Evolutionary conservation across 2,113 vertebrate genomes (phyloP), one percentile per base, ranked within the genome.

Genomic region (Pseudolaguvia tuberculata): DNA sequence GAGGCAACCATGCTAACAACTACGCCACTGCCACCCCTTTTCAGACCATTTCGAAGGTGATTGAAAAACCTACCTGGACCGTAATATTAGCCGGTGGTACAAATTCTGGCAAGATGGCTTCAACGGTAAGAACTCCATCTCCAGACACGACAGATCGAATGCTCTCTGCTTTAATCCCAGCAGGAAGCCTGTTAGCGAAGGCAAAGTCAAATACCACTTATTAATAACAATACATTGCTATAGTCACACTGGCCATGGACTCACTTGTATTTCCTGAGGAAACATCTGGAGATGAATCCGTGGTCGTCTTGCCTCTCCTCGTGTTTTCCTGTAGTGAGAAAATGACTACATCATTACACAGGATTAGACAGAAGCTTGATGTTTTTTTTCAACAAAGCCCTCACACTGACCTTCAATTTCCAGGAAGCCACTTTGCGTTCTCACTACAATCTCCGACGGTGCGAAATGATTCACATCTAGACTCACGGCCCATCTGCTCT

Each of bases 261-360:
- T 35, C 81, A 92, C 91, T 87, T 90, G 86, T 92, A 92, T 76
- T 90, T 92, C 76, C 90, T 85, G 12, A 85, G 87, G 58, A 92
- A 92, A 84, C 83, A 85, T 82, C 91, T 88, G 63, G 89, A 73
- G 42, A 90, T 85, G 77, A 83, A 91, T 59, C 91, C 91, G 1
- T 89, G 86, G 66, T 88, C 84, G 51, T 92, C 91, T 56, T 82
- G 84, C 75, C 85, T 85, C 79, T 92, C 91, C 31, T 90, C 83
- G 9, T 92, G 91, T 29, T 78, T 90, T 69, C 89, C 91, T 92
- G 17, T 51, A 7, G 53, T 31, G 52, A 21, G 51, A 62, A 31
- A 42, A 39, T 23, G 50, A 5, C 18, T 9, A 17, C 51, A 68
- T 55, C n/a, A 70, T 8, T 15, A 20, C 2, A 15, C 35, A 2